Evolutionary conservation across 2,797 vertebrate genomes (phyloP).

Genomic region (Ptychadena robeensis): DNA sequence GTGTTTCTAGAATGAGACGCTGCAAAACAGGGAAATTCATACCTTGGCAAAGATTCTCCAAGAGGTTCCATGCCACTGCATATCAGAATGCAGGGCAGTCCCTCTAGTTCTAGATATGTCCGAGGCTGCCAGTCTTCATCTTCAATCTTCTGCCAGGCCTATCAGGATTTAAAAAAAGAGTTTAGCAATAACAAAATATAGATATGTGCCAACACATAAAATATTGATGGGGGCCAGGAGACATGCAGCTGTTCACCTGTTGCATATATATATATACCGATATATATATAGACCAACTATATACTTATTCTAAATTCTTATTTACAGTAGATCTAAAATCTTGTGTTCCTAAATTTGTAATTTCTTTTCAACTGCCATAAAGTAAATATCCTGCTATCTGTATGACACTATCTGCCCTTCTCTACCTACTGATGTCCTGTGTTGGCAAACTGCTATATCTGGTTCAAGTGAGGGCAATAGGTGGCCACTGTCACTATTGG

Average conservation of each 20-base stretch:
- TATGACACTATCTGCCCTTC: no score
- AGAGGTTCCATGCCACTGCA: constrained; percentile 91
- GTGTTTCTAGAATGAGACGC: background rate
- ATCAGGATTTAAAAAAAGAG: background rate
- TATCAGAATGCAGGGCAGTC: constrained; percentile 94
- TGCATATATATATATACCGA: no score
- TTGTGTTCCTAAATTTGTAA: no score
- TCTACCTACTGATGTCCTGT: background rate
- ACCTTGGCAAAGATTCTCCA: constrained; percentile 94
- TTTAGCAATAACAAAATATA: background rate
- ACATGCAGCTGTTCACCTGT: no score
- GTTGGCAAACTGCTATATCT: background rate
- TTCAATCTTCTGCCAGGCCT: constrained; percentile 92
- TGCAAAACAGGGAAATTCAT: constrained; percentile 24
- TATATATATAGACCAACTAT: no score
- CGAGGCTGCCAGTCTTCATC: constrained; percentile 89
- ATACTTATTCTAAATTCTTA: no score
- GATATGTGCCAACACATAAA: background rate
- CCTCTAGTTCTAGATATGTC: constrained; percentile 93
- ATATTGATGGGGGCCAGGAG: no score
- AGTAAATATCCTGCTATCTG: no score
- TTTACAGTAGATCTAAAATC: no score
- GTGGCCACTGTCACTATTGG: no score
- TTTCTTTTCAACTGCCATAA: no score
- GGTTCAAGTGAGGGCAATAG: background rate